Evolutionary conservation across 2,797 vertebrate genomes (phyloP).

Genomic region (Erethizon dorsatum): DNA sequence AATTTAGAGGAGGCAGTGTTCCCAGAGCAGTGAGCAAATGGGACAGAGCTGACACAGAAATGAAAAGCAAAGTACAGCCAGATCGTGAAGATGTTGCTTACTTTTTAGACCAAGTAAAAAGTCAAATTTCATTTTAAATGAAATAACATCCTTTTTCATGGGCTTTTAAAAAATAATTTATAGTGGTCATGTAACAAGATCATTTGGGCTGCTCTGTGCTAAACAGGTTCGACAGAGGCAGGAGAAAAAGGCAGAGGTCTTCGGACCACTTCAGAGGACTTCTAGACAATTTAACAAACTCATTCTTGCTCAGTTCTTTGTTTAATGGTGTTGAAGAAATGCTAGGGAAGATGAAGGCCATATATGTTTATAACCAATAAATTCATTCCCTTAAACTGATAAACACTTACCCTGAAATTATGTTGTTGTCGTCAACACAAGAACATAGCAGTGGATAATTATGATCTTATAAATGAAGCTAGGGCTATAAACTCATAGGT

Average conservation of each 20-base stretch:
- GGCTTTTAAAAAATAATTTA: neutral
- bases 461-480: neutral
- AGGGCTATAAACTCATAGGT: neutral
- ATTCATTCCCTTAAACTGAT: neutral
- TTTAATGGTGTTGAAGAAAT: neutral
- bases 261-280: neutral
- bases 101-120: neutral
- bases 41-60: neutral
- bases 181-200: neutral
- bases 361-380: slow-evolving; percentile 13
- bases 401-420: neutral
- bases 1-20: neutral
- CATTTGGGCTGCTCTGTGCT: neutral
- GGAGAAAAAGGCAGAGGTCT: neutral
- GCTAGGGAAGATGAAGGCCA: neutral
- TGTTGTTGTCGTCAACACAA: slow-evolving; percentile 20
- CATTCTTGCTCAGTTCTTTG: neutral
- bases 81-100: neutral
- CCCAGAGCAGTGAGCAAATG: neutral
- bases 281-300: neutral
- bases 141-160: neutral
- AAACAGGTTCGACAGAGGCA: neutral
- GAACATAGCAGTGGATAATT: neutral
- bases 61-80: neutral
- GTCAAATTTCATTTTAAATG: slow-evolving; percentile 38